Conservation (phyloP, 2,797 vertebrate species). For the Odontamblyopus rebecca region DNA sequence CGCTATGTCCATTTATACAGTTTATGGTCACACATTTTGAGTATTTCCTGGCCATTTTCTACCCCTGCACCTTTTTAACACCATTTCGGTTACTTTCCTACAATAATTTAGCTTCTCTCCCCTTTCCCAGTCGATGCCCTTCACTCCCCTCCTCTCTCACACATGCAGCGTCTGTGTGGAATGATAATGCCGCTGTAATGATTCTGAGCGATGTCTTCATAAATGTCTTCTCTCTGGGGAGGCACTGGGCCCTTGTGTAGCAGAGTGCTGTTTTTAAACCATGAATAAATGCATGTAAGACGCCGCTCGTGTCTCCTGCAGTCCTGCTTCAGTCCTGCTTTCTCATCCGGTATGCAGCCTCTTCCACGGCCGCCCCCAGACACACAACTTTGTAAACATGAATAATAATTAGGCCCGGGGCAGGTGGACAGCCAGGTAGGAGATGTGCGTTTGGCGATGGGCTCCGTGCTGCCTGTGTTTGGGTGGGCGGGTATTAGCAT, state of each 20-base stretch:
- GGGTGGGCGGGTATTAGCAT: slow-evolving; percentile 67
- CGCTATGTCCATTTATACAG: too few relatives aligned
- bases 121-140: neutral
- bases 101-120: neutral
- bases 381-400: slow-evolving; percentile 84
- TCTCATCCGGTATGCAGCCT: slow-evolving; percentile 74
- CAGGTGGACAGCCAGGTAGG: slow-evolving; percentile 79
- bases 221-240: slow-evolving; percentile 77
- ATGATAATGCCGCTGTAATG: slow-evolving; percentile 74
- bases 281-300: slow-evolving; percentile 82
- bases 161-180: slow-evolving; percentile 53
- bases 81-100: neutral
- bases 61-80: too few relatives aligned
- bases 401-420: slow-evolving; percentile 79
- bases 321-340: slow-evolving; percentile 68
- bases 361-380: slow-evolving; percentile 69
- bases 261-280: slow-evolving; percentile 54
- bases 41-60: too few relatives aligned
- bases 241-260: slow-evolving; percentile 37
- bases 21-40: too few relatives aligned
- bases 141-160: slow-evolving; percentile 36
- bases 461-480: slow-evolving; percentile 46
- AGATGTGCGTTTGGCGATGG: slow-evolving; percentile 74
- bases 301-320: slow-evolving; percentile 50
- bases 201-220: slow-evolving; percentile 78